Percentiles rank a stretch among this genome's conserved stretches.
phyloP scores from a whole-genome alignment of 2,797 vertebrate genomes.

The Neosalanx taihuensis region DNA sequence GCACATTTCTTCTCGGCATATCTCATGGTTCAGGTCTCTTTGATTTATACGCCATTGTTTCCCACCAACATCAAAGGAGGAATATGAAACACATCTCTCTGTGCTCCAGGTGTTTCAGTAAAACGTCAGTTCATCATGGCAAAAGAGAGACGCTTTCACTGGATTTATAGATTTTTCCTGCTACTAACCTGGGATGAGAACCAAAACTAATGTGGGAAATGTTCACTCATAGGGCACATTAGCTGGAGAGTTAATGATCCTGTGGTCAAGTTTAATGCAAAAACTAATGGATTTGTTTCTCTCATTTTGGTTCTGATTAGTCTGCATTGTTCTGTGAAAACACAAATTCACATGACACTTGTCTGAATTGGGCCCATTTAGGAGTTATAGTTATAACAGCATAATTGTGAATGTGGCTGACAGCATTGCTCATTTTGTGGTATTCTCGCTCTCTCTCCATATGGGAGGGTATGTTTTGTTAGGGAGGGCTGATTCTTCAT shows the following conservation, averaged over 20 bases:
- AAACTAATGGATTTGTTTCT: no score
- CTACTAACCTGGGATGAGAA: background rate
- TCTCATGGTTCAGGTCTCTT: slow-evolving; percentile 48
- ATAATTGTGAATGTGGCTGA: slow-evolving; percentile 45
- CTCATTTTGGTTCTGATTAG: no score
- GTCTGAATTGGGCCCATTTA: background rate
- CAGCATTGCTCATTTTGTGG: slow-evolving; percentile 33
- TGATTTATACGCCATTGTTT: slow-evolving; percentile 50
- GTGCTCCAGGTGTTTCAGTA: slow-evolving; percentile 54
- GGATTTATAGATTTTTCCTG: background rate
- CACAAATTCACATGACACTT: no score
- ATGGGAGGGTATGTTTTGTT: slow-evolving; percentile 72
- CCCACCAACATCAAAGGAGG: slow-evolving; percentile 44
- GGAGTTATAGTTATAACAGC: slow-evolving; percentile 63
- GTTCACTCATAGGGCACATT: no score
- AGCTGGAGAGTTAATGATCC: no score
- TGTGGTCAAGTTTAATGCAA: no score
- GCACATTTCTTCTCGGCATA: slow-evolving; percentile 44
- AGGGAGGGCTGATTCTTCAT: slow-evolving; percentile 80
- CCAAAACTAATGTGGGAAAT: no score
- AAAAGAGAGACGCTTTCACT: slow-evolving; percentile 11
- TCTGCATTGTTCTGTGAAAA: no score
- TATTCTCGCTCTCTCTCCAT: slow-evolving; percentile 30
- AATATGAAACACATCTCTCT: slow-evolving; percentile 42
- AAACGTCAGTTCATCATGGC: slow-evolving; percentile 39